Evolutionary conservation across 2,113 vertebrate genomes (phyloP).

Genomic region (Labeo rohita): DNA sequence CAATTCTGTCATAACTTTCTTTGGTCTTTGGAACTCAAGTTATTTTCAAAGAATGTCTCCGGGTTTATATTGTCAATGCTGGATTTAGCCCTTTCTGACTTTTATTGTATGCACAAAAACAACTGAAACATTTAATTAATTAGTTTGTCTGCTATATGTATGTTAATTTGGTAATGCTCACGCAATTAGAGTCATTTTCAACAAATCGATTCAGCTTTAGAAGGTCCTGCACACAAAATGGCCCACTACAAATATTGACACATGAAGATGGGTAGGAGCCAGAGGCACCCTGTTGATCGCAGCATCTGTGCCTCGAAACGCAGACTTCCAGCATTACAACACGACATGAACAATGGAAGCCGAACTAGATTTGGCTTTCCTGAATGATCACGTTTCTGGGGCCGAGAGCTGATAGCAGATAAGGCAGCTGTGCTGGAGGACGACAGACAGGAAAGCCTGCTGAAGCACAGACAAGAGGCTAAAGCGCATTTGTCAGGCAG

Average conservation of each 20-base stretch:
- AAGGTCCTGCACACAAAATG: conserved; percentile 33
- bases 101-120: neutral
- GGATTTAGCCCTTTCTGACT: neutral
- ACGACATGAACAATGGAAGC: conserved; percentile 3
- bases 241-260: conserved; percentile 20
- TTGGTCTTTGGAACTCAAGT: neutral
- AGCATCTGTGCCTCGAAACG: conserved; percentile 28
- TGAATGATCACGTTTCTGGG: neutral
- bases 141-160: neutral
- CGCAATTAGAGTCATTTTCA: neutral
- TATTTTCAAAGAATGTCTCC: neutral
- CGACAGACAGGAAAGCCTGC: conserved; percentile 52
- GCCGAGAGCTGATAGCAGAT: conserved; percentile 18
- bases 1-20: neutral
- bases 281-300: conserved; percentile 11
- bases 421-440: conserved; percentile 23
- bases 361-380: conserved; percentile 27
- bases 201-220: neutral
- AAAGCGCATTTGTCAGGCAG: conserved; percentile 50
- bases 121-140: neutral
- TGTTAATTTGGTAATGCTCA: neutral
- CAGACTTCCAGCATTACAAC: conserved; percentile 14
- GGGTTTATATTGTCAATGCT: neutral
- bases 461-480: conserved; percentile 47
- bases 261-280: neutral